Evolutionary conservation across 2,113 vertebrate genomes (phyloP), one percentile per base, ranked within the genome.

Genomic region (Cebus imitator): DNA sequence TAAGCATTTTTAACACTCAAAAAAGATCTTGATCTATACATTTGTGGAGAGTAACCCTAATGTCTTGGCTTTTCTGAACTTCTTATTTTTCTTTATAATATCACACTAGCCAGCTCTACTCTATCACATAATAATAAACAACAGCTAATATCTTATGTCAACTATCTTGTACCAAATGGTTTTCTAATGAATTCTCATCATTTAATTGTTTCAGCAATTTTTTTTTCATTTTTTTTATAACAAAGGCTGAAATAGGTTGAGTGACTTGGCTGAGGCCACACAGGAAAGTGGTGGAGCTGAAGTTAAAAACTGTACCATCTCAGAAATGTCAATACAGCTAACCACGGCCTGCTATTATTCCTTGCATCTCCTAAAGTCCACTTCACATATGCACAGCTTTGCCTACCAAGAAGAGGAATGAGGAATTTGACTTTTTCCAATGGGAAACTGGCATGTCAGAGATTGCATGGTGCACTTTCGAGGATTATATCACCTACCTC

Each of bases 111-210:
- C 35, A 94, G 23, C 6, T 58, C 8, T 20, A 68, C 1, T 1
- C 30, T 78, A 25, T 27, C 48, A n/a, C 27, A 75, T 83, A 57
- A 64, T 45, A 91, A 92, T 52, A 86, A 90, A 55, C 3, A 91
- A 82, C 8, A 73, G 20, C 43, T 97, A 72, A 45, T 52, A 82
- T 21, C n/a, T 68, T 32, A 68, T 85, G 35, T 78, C 25, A 94
- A 48, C 27, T 70, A 55, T n/a, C n/a, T 84, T 61, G 13, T 64
- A 45, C 5, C 27, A 68, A 73, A 32, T n/a, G 23, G 10, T 55
- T 80, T 87, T 76, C 79, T 14, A 64, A 83, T 89, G 18, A 93
- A 87, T 96, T 93, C 64, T 45, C 43, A 85, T 94, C 6, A 57
- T 66, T 90, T 80, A 90, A 68, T 50, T 12, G 32, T 87, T 5